phyloP scores from a whole-genome alignment of 2,888 invertebrate species.

The Tillus elongatus region DNA sequence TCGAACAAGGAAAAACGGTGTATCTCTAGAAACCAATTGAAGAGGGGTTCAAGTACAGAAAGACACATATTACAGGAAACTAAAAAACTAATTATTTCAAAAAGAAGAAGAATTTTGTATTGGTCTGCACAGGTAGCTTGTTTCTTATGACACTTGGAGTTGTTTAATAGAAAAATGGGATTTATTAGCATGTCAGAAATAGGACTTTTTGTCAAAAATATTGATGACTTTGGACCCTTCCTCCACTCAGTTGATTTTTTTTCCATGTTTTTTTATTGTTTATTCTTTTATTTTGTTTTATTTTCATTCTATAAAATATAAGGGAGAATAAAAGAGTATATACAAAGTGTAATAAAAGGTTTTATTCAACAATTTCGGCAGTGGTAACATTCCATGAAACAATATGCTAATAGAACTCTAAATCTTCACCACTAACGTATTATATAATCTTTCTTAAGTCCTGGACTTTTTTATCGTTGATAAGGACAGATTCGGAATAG shows the following conservation, averaged over 20 bases:
- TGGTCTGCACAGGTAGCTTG: conserved; percentile 2
- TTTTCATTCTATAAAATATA: conserved; percentile 7
- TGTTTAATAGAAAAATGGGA: background rate
- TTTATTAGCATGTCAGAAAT: background rate
- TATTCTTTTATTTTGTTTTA: conserved; percentile 2
- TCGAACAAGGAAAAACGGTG: too few relatives aligned
- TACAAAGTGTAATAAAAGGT: conserved; percentile 2
- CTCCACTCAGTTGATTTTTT: conserved; percentile 4
- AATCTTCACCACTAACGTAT: conserved; percentile 5
- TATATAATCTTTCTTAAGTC: too few relatives aligned
- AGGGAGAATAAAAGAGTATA: conserved; percentile 7
- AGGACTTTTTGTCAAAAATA: background rate
- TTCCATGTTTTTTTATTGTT: conserved; percentile 2
- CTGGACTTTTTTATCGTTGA: too few relatives aligned
- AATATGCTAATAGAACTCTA: conserved; percentile 6
- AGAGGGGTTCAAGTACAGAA: conserved; percentile 4
- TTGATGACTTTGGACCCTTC: conserved; percentile 3
- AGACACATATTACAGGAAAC: background rate
- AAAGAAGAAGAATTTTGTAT: background rate
- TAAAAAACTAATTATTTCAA: conserved; percentile 1
- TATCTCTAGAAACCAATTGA: too few relatives aligned
- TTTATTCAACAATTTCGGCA: conserved; percentile 7
- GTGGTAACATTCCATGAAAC: conserved; percentile 6
- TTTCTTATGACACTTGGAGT: background rate
- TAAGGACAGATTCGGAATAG: too few relatives aligned